Conservation (phyloP, 2,113 vertebrate genomes). For the Hypanus sabinus region DNA sequence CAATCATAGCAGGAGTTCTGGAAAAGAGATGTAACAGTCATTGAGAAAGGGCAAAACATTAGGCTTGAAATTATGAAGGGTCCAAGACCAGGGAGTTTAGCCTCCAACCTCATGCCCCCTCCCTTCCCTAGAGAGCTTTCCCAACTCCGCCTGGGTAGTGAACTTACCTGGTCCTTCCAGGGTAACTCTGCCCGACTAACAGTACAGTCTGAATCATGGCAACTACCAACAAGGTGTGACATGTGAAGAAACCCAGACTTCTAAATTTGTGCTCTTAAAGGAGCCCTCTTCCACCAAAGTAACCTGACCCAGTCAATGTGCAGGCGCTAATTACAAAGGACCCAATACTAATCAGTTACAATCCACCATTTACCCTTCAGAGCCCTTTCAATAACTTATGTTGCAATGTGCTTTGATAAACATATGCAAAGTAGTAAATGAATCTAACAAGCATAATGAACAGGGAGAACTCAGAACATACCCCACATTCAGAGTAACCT, state of each 20-base stretch:
- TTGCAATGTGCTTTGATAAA: neutral
- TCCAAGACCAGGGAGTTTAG: neutral
- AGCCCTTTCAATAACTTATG: neutral
- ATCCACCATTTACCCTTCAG: neutral
- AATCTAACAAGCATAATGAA: neutral
- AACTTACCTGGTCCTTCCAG: too few species aligned
- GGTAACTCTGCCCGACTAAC: too few species aligned
- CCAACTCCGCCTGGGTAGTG: too few species aligned
- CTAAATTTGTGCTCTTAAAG: too few species aligned
- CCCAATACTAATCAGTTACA: neutral
- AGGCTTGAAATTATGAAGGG: neutral
- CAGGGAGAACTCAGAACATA: too few species aligned
- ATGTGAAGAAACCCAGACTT: too few species aligned
- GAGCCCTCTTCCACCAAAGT: too few species aligned
- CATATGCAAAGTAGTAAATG: neutral
- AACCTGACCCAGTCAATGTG: too few species aligned
- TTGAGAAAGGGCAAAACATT: neutral
- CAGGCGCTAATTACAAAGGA: neutral
- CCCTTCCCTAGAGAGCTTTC: too few species aligned
- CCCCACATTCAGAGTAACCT: neutral
- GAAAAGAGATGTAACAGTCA: neutral
- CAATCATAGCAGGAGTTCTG: conserved; percentile 95
- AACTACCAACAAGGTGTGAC: too few species aligned
- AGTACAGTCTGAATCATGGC: too few species aligned
- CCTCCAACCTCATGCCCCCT: too few species aligned